phyloP scores from a whole-genome alignment of 1,140 invertebrate genomes.

The Heliconius himera region DNA sequence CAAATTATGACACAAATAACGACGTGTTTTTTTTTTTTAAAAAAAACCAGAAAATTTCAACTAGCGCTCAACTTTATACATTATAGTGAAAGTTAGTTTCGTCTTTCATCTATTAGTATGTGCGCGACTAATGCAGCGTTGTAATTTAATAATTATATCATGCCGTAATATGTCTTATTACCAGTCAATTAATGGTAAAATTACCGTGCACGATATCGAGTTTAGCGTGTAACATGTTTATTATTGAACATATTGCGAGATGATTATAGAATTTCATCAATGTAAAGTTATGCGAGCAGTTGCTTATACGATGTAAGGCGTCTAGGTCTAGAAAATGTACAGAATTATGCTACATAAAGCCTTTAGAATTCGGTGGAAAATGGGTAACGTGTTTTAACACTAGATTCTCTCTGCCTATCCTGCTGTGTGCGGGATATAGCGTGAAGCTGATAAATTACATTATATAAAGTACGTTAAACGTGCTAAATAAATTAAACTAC shows the following conservation, averaged over 20 bases:
- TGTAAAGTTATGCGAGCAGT: neutral
- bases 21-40: neutral
- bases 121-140: conserved; percentile 19
- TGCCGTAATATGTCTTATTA: conserved; percentile 20
- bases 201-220: conserved; percentile 2
- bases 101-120: conserved; percentile 26
- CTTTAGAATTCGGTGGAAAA: too few relatives aligned
- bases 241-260: conserved; percentile 22
- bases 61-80: neutral
- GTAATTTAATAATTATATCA: conserved; percentile 9
- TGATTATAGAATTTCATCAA: conserved; percentile 31
- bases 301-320: neutral
- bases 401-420: too few relatives aligned
- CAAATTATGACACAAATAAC: neutral
- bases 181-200: conserved; percentile 15
- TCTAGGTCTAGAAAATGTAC: neutral
- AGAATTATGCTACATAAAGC: neutral
- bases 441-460: neutral
- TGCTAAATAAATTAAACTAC: neutral
- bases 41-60: neutral
- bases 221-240: conserved; percentile 10
- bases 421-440: too few relatives aligned
- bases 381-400: too few relatives aligned
- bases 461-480: neutral
- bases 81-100: conserved; percentile 24